Base-by-base conservation (phyloP, 2,113 vertebrate genomes). In the Erythrocebus patas region DNA sequence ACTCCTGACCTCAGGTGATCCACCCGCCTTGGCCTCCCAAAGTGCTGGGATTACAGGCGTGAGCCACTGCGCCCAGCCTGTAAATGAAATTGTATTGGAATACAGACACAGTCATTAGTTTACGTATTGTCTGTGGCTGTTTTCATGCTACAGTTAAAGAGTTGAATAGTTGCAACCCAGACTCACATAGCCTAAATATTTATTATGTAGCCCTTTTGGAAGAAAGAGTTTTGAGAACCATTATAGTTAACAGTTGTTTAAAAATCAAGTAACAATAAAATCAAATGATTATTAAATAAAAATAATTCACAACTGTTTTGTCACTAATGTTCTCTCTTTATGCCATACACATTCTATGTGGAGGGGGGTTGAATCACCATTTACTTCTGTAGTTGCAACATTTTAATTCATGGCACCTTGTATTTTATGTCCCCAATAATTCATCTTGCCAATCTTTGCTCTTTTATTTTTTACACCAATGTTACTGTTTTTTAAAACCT, bases 341-440 rank as follows among this genome's bases (percentile, higher is more conserved):
- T 70, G 66, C 57, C 40, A 45, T 1, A 17, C 7, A 1, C 25
- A 3, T 0, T 48, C 52, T 61, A 0, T 32, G 43, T 52, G 91
- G 32, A 48, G 1, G 5, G 25, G 35, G 18, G 27, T 35, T 45
- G 27, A 43, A 59, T 64, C 23, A 32, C 57, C 8, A 25, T 78
- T 50, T 40, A 48, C 70, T 93, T 76, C 43, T 85, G 57, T 1
- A 48, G 35, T 40, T 40, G 35, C 8, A 66, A 25, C 55, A 76
- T 85, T 64, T 76, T 75, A 61, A 55, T 35, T 93, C 25, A 23
- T 10, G 61, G 43, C 27, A 13, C 18, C 40, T 93, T 52, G 35
- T 50, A 23, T 50, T 81, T 76, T 18, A 40, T 64, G 35, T 48
- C 20, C 16, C n/a, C 45, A 73, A 2, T 30, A 59, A 45, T 83